Percentiles rank a stretch among this genome's conserved stretches.
Evolutionary conservation across 2,797 vertebrate species (phyloP).

Genomic region (Vireo griseus): DNA sequence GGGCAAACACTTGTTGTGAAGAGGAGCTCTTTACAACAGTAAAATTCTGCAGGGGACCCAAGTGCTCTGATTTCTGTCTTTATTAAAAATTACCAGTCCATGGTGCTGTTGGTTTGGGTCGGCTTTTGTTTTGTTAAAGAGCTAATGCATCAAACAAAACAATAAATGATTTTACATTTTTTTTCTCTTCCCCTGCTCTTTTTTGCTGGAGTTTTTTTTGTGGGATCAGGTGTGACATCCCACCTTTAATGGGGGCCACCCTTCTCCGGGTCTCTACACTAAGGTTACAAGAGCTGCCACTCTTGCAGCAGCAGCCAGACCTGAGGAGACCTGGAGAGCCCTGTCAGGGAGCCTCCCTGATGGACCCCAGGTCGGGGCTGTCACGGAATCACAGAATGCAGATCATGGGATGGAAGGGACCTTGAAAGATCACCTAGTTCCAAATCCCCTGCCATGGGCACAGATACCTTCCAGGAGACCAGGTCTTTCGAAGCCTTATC

Average conservation of each 20-base stretch:
- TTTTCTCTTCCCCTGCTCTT: background rate
- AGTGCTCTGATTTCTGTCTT: background rate
- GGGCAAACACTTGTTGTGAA: background rate
- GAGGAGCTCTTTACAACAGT: background rate
- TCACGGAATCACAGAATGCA: background rate
- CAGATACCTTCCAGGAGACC: background rate
- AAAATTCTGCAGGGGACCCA: background rate
- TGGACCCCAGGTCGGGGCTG: fast-evolving
- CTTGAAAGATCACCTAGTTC: background rate
- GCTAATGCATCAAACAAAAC: background rate
- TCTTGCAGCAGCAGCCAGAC: no score
- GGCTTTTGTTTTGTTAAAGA: background rate
- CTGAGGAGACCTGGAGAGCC: fast-evolving
- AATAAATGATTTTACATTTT: background rate
- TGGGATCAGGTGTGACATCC: fast-evolving
- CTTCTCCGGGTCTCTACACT: background rate
- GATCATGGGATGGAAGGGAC: background rate
- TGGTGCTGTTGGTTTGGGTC: background rate
- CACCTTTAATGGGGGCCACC: fast-evolving
- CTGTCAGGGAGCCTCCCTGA: no score
- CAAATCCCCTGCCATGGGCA: background rate
- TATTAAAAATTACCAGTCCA: background rate
- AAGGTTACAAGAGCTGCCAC: background rate
- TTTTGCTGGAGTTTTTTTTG: background rate
- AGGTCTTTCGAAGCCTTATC: background rate